Evolutionary conservation across 2,888 invertebrate species (phyloP), one percentile per base, ranked within the genome.

Genomic region (Cantharis lateralis): DNA sequence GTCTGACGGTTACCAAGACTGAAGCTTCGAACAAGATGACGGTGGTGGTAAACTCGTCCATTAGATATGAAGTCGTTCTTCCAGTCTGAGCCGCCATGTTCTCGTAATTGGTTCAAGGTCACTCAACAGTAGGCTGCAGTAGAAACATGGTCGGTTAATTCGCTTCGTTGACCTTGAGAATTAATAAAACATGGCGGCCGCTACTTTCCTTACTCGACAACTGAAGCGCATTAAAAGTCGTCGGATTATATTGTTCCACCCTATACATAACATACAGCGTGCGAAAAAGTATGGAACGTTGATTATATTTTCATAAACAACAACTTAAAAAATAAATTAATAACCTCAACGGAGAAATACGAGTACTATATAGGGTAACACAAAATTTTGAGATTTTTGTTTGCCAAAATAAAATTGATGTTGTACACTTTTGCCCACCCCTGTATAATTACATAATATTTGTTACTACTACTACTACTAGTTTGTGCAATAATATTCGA

Each of bases 401-500:
- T 48, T 48, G 48, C 48, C 48, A 48, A 48, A 48, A 48, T 48
- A n/a, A 48, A 48, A 48, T 48, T 48, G 48, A 48, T 48, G 48
- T 48, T 48, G 48, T 48, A 48, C 48, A 48, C 48, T 48, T 48
- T 48, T n/a, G 48, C 48, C 48, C 48, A 48, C 48, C 48, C 48
- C 48, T 48, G 48, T 48, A 48, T 48, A 48, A 48, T 48, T 48
- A 48, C 48, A 48, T 48, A 75, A 72, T 80, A 84, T 84, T 84
- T 85, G 83, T 85, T 85, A 48, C 48, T 48, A 66, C 18, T 66
- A 32, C 32, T 32, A 48, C 48, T 48, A 66, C 18, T 66, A 85
- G 83, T 84, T 82, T 83, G 86, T 86, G 86, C 86, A 86, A 86
- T 86, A 86, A 85, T 78, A 76, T 76, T 77, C 75, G 76, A 64